A percentile compares a stretch with the other conserved stretches of the same genome.
phyloP scores from a whole-genome alignment of 2,888 invertebrate species.

The Nephrotoma appendiculata region DNA sequence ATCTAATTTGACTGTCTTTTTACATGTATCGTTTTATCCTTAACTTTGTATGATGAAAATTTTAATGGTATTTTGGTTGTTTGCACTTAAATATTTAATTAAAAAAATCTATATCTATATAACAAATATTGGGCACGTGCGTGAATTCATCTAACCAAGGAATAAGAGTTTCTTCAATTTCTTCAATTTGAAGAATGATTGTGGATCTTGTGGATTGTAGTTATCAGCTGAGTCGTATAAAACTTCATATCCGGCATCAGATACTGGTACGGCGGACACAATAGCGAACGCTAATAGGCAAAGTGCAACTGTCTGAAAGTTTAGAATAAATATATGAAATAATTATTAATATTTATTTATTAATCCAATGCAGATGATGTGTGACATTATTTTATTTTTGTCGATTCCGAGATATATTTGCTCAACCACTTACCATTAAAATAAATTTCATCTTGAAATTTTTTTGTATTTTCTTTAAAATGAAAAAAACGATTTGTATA shows the following conservation, averaged over 20 bases:
- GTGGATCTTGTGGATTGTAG: conserved; percentile 24
- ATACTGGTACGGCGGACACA: conserved; percentile 24
- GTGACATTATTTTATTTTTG: not conserved
- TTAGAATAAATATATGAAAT: not conserved
- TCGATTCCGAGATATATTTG: not conserved
- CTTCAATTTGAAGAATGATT: conserved; percentile 26
- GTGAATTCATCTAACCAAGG: not conserved
- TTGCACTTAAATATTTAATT: not conserved
- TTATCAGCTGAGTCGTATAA: conserved; percentile 15
- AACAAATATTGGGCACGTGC: not conserved
- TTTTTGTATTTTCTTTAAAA: not conserved
- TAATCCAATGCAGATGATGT: not conserved
- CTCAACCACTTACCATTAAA: conserved; percentile 1
- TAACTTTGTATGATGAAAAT: not conserved
- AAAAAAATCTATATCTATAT: too few relatives aligned
- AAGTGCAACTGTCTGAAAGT: conserved; percentile 22
- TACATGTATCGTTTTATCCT: not conserved
- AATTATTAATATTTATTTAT: not conserved
- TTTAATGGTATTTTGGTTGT: not conserved
- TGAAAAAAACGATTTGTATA: not conserved
- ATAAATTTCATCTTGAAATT: conserved; percentile 5
- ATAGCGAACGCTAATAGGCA: conserved; percentile 23
- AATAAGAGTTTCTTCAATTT: conserved; percentile 28
- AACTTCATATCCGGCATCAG: conserved; percentile 22
- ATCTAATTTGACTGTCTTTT: not conserved